A percentile compares a stretch with the other conserved stretches of the same genome.
Evolutionary conservation across 2,113 vertebrate genomes (phyloP).

Genomic region (Malurus alboscapulatus): DNA sequence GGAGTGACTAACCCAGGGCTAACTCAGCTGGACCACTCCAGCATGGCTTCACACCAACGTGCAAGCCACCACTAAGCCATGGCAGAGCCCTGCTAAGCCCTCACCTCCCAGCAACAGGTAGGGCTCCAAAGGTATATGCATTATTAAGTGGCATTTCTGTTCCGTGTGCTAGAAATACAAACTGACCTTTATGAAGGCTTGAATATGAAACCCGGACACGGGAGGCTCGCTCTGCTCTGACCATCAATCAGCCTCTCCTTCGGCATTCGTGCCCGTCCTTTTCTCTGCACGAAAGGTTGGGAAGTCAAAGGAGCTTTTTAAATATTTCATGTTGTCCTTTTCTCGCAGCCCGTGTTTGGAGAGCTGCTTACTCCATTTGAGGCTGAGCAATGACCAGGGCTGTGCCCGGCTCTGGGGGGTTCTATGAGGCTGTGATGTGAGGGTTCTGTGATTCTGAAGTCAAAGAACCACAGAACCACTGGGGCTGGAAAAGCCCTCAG

Average conservation of each 20-base stretch:
- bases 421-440: too few relatives aligned
- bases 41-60: accelerated
- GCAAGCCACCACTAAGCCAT: not conserved
- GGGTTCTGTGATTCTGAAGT: not conserved
- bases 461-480: not conserved
- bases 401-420: accelerated
- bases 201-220: not conserved
- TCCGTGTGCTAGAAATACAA: not conserved
- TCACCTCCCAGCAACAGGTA: not conserved
- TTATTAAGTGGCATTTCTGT: not conserved
- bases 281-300: not conserved
- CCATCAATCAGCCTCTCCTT: not conserved
- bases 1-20: not conserved
- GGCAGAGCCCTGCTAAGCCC: not conserved
- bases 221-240: not conserved
- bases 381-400: not conserved
- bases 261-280: not conserved
- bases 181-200: not conserved
- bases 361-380: not conserved
- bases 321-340: conserved; percentile 14
- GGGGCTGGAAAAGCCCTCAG: not conserved
- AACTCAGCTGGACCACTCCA: accelerated
- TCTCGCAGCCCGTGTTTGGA: not conserved
- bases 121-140: not conserved
- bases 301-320: not conserved